Evolutionary conservation across 2,113 vertebrate genomes (phyloP).

Genomic region (Engystomops pustulosus): DNA sequence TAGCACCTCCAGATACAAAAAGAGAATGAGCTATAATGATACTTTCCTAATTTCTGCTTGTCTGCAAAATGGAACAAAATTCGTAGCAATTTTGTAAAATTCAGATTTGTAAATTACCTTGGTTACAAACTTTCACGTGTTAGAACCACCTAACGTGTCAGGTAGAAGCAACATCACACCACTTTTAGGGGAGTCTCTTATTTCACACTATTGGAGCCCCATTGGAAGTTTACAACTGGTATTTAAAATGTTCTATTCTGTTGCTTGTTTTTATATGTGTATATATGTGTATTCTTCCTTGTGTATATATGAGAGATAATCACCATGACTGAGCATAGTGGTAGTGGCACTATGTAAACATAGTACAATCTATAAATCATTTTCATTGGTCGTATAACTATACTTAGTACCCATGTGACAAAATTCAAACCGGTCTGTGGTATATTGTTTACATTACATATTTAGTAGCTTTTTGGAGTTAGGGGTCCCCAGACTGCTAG

Average conservation of each 20-base stretch:
- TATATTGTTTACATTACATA: neutral
- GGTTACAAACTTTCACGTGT: neutral
- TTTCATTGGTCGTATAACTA: neutral
- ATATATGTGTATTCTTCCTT: too few relatives aligned
- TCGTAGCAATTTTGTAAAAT: neutral
- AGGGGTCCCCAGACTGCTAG: neutral
- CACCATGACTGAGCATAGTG: too few relatives aligned
- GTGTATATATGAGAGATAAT: too few relatives aligned
- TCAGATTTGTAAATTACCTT: neutral
- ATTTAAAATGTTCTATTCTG: too few relatives aligned
- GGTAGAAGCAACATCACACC: neutral
- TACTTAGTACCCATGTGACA: neutral
- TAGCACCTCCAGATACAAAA: neutral
- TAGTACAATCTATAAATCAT: neutral
- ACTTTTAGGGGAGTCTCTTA: neutral
- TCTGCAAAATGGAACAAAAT: neutral
- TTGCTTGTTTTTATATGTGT: too few relatives aligned
- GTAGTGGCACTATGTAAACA: too few relatives aligned
- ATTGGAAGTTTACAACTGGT: neutral
- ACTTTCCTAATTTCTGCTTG: neutral
- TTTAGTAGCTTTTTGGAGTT: neutral
- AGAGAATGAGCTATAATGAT: neutral
- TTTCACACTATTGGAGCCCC: neutral
- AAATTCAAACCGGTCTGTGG: neutral
- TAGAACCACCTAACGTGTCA: neutral